These are phyloP conservation scores for Timema cristinae DNA, from an alignment of 2,888 invertebrate species.

Conservation along the genomic window DNA sequence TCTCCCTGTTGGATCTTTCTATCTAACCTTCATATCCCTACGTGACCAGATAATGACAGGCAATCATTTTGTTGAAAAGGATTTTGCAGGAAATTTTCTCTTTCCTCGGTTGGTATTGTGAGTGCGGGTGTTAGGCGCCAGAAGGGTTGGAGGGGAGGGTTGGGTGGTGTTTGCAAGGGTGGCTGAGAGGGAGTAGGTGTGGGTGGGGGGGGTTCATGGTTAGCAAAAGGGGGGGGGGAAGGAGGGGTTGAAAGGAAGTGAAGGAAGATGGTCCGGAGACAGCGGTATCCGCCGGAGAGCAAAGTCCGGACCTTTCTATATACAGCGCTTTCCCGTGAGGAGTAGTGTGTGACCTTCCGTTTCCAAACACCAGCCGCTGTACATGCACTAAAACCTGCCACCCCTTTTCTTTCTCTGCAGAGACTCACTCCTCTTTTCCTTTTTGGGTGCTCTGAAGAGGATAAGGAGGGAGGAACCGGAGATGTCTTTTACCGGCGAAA, in stretches of 20 bases:
- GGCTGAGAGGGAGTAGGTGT: background rate
- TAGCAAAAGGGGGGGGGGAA: background rate
- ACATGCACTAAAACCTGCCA: no score
- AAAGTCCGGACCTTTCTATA: no score
- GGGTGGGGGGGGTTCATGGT: slow-evolving; percentile 9
- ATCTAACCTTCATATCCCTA: slow-evolving; percentile 7
- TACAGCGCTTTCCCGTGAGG: no score
- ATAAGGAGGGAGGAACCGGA: no score
- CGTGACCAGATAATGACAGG: background rate
- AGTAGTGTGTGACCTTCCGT: no score
- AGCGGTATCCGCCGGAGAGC: slow-evolving; percentile 48
- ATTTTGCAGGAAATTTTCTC: background rate
- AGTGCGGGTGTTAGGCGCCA: background rate
- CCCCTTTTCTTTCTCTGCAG: no score
- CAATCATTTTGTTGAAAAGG: background rate
- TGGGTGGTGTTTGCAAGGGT: no score
- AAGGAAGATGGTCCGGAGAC: slow-evolving; percentile 51
- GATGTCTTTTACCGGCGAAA: no score
- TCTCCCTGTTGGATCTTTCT: background rate
- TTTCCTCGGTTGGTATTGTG: background rate
- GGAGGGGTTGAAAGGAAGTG: slow-evolving; percentile 35
- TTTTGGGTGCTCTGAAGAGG: no score
- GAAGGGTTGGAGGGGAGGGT: no score
- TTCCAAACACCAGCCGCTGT: no score
- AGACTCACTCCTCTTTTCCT: no score